A percentile compares a stretch with the other conserved stretches of the same genome.
These are phyloP conservation scores for Myripristis murdjan DNA, from an alignment of 2,797 vertebrate genomes.

Conservation along the genomic window DNA sequence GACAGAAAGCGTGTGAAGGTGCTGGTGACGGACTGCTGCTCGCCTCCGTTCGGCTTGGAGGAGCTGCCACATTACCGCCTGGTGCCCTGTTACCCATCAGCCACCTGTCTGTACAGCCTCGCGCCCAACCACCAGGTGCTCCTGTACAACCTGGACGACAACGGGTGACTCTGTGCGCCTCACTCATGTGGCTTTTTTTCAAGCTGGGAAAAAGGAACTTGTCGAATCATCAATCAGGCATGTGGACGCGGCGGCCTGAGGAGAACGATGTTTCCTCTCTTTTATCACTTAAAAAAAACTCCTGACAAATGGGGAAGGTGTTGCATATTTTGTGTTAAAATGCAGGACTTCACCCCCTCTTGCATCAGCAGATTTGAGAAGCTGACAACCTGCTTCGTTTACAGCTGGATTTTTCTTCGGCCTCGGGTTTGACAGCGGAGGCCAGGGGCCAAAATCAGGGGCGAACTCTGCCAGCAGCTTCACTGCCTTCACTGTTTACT, in stretches of 20 bases:
- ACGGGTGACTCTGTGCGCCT: constrained; percentile 72
- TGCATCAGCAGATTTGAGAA: not conserved
- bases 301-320: not conserved
- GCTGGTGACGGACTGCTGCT: constrained; percentile 93
- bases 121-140: constrained; percentile 90
- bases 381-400: not conserved
- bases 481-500: constrained; percentile 67
- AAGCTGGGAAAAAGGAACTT: not conserved
- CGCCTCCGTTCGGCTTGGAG: constrained; percentile 89
- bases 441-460: constrained; percentile 49
- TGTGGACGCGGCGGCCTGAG: not conserved
- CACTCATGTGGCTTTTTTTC: not conserved
- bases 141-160: constrained; percentile 93
- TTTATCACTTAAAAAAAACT: not conserved
- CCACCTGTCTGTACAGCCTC: constrained; percentile 86
- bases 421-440: constrained; percentile 38
- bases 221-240: not conserved
- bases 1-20: constrained; percentile 94
- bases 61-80: constrained; percentile 92
- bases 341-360: constrained; percentile 6
- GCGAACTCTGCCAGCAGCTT: constrained; percentile 34
- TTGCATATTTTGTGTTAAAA: not conserved
- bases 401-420: constrained; percentile 28
- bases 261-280: not conserved
- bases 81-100: constrained; percentile 89